These are phyloP conservation scores for Belonocnema kinseyi DNA, from an alignment of 1,140 invertebrate species.

Conservation along the genomic window DNA sequence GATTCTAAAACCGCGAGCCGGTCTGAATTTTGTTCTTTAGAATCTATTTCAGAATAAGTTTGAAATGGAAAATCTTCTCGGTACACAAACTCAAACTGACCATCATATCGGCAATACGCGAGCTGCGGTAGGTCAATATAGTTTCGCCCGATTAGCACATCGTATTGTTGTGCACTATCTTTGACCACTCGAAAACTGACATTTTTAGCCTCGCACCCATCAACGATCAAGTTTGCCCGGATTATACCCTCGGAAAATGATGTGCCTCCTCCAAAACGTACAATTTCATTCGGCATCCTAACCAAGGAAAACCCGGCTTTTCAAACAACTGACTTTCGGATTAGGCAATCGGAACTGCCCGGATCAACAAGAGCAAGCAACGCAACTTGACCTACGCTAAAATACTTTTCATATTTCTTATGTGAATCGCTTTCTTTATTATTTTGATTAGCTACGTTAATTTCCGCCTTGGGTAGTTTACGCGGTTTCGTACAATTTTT, in stretches of 20 bases:
- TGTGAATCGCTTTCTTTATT: not conserved
- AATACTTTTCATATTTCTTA: conserved; percentile 33
- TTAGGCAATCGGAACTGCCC: too few relatives aligned
- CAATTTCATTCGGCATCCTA: not conserved
- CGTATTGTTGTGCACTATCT: conserved; percentile 11
- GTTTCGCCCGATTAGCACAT: conserved; percentile 32
- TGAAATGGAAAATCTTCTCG: too few relatives aligned
- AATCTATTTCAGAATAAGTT: not conserved
- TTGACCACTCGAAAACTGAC: too few relatives aligned
- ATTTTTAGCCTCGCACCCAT: too few relatives aligned
- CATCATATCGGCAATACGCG: conserved; percentile 5
- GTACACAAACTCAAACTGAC: not conserved
- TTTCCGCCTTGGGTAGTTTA: not conserved
- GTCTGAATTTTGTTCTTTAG: not conserved
- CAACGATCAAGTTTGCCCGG: not conserved
- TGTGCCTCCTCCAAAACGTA: not conserved
- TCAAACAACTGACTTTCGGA: too few relatives aligned
- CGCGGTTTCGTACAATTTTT: conserved; percentile 29
- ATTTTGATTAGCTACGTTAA: not conserved
- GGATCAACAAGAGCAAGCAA: too few relatives aligned
- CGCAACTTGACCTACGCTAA: too few relatives aligned
- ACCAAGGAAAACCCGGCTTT: not conserved
- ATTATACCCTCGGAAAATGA: not conserved
- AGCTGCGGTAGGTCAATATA: conserved; percentile 29
- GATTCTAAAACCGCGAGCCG: not conserved